Base-by-base conservation (phyloP, 2,797 vertebrate species). In the Podargus strigoides region DNA sequence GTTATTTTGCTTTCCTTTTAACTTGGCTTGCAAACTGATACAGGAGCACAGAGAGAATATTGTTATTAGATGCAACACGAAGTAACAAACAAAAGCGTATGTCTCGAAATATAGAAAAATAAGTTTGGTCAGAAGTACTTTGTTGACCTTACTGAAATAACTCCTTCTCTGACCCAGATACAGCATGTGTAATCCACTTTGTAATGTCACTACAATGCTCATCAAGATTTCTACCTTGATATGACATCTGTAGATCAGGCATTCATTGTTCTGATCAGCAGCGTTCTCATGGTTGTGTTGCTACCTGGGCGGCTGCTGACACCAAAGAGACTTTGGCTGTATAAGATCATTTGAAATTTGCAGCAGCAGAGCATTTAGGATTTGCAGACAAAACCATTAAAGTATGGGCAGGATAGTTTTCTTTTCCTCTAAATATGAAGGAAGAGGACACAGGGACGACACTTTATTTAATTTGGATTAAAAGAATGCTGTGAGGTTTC, bases 131-230 rank as follows among this genome's bases (percentile, higher is more conserved):
- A 92, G 93, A 96, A 97, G 93, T 90, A 95, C 94, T 94, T 91
- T 66, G 95, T 95, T 90, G 93, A 97, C 96, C 92, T 92, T 93
- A 60, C 87, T 95, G 96, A 93, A 97, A 96, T 96, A 85, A 95
- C 91, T 96, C 97, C 96, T 97, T 93, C 69, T 92, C 97, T 97
- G 97, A 98, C 97, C 97, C 94, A 97, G 97, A 97, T 97, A 97
- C 63, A 95, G 96, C 92, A 94, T 92, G 91, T 95, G 94, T 84
- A 95, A 84, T 96, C 86, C 91, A 95, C 95, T 97, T 97, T 98
- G 96, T 97, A 97, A 97, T 96, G 94, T 95, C 81, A 41, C 95
- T 92, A 84, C 87, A 97, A 97, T 96, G 95, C 91, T 96, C 87
- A 97, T 97, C 93, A 97, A 97, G 97, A 97, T 97, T 95, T 95